Evolutionary conservation across 2,113 vertebrate species (phyloP), one percentile per base, ranked within the genome.

Genomic region (Ibidorhyncha struthersii): DNA sequence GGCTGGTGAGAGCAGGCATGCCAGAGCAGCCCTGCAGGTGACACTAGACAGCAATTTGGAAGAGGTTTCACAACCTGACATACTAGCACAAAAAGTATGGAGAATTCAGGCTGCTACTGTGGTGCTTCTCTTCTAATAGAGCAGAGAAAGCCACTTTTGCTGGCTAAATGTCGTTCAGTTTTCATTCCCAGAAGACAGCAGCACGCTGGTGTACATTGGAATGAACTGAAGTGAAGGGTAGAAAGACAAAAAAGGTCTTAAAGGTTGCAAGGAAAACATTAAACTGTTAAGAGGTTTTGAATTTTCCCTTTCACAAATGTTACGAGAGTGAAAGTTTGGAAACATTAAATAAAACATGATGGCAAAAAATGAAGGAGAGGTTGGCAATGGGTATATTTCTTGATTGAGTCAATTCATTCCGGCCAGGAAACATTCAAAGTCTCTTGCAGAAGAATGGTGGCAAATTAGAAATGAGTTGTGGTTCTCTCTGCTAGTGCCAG

Each of bases 391-490:
- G 15, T 63, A 1, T 66, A 50, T 78, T 78, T 94, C 74, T 78
- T 84, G 79, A 52, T 34, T 66, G 69, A 91, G 23, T 79, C 70
- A 61, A 79, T 74, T 93, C n/a, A 82, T 71, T 91, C 50, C 3
- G 4, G 63, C 29, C 80, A 84, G 91, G 81, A 92, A 26, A 26
- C 2, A 25, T 74, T 53, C 71, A 36, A 82, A 87, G 30, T 61
- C 50, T 63, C 29, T 47, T 81, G 55, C 43, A 59, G 69, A 79
- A 71, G 67, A 92, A 91, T 17, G 40, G 76, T 80, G 43, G 83
- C 45, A 95, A 90, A 93, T 76, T 63, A 85, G 77, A 70, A 89
- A 62, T 25, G 80, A 50, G 29, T 14, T 73, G 86, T 78, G 61
- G 59, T 70, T 92, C 67, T 52, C 49, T 69, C 50, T 4, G 6